phyloP scores from a whole-genome alignment of 2,797 vertebrate species.

The Alca torda region DNA sequence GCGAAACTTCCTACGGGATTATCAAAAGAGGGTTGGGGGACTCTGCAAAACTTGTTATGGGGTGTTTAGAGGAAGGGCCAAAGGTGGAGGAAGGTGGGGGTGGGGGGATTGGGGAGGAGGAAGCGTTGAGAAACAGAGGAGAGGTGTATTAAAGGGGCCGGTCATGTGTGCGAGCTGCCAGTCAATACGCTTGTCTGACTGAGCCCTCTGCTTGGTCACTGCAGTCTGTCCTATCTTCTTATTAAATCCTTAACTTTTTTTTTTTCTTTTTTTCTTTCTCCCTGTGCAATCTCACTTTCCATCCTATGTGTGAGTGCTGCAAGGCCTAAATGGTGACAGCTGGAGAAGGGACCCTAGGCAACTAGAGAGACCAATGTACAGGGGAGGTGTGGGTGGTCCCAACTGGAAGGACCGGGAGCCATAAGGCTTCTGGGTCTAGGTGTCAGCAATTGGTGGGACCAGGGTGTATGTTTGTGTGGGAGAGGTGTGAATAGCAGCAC shows the following conservation, averaged over 20 bases:
- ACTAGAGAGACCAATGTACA: neutral
- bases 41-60: neutral
- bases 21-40: neutral
- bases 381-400: neutral
- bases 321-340: neutral
- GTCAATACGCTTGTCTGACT: neutral
- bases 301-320: neutral
- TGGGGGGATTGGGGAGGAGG: neutral
- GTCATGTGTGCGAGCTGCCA: neutral
- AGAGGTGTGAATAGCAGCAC: neutral
- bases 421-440: neutral
- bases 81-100: neutral
- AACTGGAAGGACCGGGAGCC: accelerated
- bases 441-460: neutral
- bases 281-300: neutral
- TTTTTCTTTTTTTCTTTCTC: too few relatives aligned
- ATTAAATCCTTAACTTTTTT: neutral
- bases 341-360: neutral
- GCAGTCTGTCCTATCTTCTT: neutral
- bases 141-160: neutral
- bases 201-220: neutral
- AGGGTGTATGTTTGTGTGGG: neutral
- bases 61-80: neutral
- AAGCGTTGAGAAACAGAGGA: neutral
- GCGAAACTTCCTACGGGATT: accelerated